Conservation (phyloP, 2,888 invertebrate genomes). For the Nemapogon koenigi region DNA sequence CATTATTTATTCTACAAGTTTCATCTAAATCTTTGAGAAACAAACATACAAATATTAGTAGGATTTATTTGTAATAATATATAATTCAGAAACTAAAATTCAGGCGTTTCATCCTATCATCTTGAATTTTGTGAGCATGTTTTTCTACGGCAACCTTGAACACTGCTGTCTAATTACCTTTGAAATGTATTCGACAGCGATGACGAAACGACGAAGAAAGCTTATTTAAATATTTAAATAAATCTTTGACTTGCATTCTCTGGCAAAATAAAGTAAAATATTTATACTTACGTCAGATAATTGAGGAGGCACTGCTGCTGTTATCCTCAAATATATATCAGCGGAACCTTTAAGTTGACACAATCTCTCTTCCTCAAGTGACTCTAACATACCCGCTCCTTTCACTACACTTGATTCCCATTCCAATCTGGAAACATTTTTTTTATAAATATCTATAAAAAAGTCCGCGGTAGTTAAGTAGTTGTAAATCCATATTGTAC, state of each 20-base stretch:
- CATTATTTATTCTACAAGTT: too few relatives aligned
- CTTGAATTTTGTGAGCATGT: neutral
- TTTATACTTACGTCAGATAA: constrained; percentile 66
- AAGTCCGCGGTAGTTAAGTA: too few relatives aligned
- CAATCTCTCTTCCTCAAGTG: constrained; percentile 88
- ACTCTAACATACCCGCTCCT: constrained; percentile 86
- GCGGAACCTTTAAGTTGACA: constrained; percentile 78
- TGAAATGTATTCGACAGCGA: too few relatives aligned
- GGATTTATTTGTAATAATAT: too few relatives aligned
- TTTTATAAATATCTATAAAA: too few relatives aligned
- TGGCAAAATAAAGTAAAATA: neutral
- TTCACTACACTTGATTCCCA: constrained; percentile 91
- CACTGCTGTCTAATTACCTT: neutral
- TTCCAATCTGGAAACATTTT: constrained; percentile 74
- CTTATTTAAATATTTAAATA: too few relatives aligned
- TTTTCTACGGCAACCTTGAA: neutral
- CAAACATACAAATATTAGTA: too few relatives aligned
- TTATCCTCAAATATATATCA: constrained; percentile 69
- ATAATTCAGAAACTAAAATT: too few relatives aligned
- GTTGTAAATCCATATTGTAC: too few relatives aligned
- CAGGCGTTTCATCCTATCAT: too few relatives aligned
- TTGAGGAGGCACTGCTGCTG: constrained; percentile 79
- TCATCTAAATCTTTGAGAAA: too few relatives aligned
- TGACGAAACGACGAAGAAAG: too few relatives aligned
- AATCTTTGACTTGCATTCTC: neutral